Evolutionary conservation across 2,113 vertebrate species (phyloP).

Genomic region (Phyllostomus discolor): DNA sequence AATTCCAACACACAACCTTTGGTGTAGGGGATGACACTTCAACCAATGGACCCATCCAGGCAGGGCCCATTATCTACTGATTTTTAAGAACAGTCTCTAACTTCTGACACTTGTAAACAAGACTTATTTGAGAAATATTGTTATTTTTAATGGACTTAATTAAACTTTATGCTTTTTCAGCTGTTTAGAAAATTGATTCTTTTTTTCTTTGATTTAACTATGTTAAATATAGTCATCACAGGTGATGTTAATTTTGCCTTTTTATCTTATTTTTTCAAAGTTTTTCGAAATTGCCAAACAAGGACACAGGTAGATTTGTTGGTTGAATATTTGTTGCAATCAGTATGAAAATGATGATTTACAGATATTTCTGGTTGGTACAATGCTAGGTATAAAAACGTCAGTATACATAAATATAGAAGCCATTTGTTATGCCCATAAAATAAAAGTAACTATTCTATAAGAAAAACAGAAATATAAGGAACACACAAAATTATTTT

Average conservation of each 20-base stretch:
- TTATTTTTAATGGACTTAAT: constrained; percentile 4
- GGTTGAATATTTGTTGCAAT: constrained; percentile 3
- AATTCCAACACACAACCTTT: too few relatives aligned
- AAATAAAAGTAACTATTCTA: background rate
- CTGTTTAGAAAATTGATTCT: background rate
- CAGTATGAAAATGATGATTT: background rate
- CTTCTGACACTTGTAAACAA: background rate
- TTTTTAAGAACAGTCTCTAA: background rate
- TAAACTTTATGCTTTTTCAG: background rate
- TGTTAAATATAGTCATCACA: constrained; percentile 1
- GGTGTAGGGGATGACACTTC: too few relatives aligned
- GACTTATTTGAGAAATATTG: background rate
- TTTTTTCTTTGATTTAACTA: constrained; percentile 5
- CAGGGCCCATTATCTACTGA: background rate
- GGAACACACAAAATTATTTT: background rate
- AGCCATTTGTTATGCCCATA: background rate
- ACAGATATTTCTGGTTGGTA: background rate
- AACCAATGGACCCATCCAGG: too few relatives aligned
- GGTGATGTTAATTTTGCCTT: background rate
- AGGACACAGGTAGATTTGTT: background rate
- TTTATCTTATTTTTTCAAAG: background rate
- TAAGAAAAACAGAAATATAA: background rate
- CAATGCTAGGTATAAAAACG: background rate
- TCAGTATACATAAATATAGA: background rate
- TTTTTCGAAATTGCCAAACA: background rate